Conservation (phyloP, 2,888 invertebrate species). For the Nomada goodeniana region DNA sequence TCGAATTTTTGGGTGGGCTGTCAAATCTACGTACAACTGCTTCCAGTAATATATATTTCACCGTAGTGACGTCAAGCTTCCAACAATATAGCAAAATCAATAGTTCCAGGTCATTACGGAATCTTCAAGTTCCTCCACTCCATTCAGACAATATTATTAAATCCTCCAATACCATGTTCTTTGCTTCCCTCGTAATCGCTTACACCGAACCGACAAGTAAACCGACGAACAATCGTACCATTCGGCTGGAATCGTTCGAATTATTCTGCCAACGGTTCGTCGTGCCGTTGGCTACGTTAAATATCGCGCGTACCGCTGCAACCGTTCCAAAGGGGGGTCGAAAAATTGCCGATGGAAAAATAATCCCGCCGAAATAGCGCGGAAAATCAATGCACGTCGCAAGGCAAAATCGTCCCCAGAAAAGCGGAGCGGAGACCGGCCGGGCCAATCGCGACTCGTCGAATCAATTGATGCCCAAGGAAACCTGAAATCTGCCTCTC, state of each 20-base stretch:
- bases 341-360: too few species aligned
- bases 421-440: neutral
- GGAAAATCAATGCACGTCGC: too few species aligned
- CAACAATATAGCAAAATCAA: neutral
- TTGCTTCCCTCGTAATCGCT: neutral
- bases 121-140: neutral
- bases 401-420: too few species aligned
- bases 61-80: conserved; percentile 1
- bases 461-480: neutral
- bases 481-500: conserved; percentile 8
- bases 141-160: neutral
- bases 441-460: neutral
- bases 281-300: too few species aligned
- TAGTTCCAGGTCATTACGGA: neutral
- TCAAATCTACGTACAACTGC: neutral
- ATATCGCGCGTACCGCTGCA: too few species aligned
- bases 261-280: too few species aligned
- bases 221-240: too few species aligned
- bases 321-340: too few species aligned
- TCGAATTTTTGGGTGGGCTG: too few species aligned
- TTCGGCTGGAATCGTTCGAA: too few species aligned
- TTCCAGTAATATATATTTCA: neutral
- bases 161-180: neutral
- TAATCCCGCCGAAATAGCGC: too few species aligned
- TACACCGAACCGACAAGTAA: neutral